phyloP scores from a whole-genome alignment of 1,140 invertebrate species.

The Drosophila hydei region DNA sequence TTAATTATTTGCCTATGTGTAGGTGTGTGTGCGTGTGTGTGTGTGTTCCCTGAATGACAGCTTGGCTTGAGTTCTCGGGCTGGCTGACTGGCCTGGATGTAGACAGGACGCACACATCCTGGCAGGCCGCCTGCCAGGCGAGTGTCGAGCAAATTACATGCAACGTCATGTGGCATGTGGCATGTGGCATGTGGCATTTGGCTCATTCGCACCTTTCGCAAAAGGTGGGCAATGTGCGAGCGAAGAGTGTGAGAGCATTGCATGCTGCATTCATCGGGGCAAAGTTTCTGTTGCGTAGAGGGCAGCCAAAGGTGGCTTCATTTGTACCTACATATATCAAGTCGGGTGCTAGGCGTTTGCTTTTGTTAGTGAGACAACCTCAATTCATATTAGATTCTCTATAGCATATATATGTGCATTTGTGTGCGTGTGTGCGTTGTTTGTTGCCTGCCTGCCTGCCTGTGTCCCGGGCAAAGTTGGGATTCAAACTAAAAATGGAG shows the following conservation, averaged over 20 bases:
- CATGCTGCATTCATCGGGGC: conserved; percentile 68
- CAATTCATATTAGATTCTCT: conserved; percentile 80
- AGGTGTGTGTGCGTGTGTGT: conserved; percentile 11
- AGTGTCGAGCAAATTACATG: conserved; percentile 75
- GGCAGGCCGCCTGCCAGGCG: conserved; percentile 43
- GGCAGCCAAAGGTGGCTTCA: conserved; percentile 62
- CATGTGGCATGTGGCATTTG: conserved; percentile 77
- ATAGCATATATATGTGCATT: conserved; percentile 27
- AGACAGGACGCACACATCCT: conserved; percentile 74
- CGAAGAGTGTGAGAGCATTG: not conserved
- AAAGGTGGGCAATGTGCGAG: not conserved
- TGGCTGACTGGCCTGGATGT: conserved; percentile 64
- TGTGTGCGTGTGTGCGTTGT: conserved; percentile 54
- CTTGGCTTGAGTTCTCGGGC: conserved; percentile 36
- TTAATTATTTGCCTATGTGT: conserved; percentile 76
- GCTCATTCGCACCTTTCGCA: conserved; percentile 72
- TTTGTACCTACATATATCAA: conserved; percentile 51
- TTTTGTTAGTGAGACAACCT: conserved; percentile 81
- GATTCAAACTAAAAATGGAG: conserved; percentile 78
- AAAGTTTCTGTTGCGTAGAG: conserved; percentile 68
- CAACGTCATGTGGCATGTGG: conserved; percentile 78
- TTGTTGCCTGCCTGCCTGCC: conserved; percentile 44
- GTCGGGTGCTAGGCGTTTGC: conserved; percentile 66
- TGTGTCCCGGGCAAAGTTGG: conserved; percentile 65
- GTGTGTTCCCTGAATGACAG: conserved; percentile 72